phyloP scores from a whole-genome alignment of 2,113 vertebrate genomes.

The Mormyrus iriodes region DNA sequence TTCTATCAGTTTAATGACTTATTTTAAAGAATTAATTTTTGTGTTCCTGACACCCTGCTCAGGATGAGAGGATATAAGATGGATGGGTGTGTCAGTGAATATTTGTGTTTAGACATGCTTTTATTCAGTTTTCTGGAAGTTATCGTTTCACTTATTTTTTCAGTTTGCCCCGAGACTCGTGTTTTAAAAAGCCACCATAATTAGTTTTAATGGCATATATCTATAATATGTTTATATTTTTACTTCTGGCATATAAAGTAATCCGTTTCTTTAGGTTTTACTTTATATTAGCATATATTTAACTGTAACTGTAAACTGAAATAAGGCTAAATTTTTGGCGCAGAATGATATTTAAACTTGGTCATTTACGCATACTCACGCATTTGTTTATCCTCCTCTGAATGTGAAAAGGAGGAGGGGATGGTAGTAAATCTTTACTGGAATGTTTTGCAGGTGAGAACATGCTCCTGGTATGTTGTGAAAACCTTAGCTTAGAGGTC shows the following conservation, averaged over 20 bases:
- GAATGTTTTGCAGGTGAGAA: constrained; percentile 64
- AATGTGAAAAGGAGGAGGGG: constrained; percentile 34
- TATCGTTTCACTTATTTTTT: not conserved
- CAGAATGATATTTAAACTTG: not conserved
- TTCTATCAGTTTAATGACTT: not conserved
- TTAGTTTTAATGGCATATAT: not conserved
- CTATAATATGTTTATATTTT: not conserved
- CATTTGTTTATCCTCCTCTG: constrained; percentile 30
- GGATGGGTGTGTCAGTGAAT: not conserved
- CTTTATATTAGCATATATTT: not conserved
- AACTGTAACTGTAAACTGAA: not conserved
- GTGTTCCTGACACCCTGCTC: not conserved
- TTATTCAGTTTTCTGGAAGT: not conserved
- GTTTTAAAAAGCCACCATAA: not conserved
- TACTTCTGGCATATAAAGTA: not conserved
- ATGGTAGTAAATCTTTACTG: constrained; percentile 55
- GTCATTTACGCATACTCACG: not conserved
- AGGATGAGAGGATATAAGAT: not conserved
- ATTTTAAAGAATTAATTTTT: not conserved
- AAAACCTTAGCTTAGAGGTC: constrained; percentile 57
- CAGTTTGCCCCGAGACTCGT: not conserved
- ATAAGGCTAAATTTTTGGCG: not conserved
- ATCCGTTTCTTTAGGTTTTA: not conserved
- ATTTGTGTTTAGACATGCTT: not conserved
- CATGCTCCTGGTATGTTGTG: constrained; percentile 57